phyloP scores from a whole-genome alignment of 2,797 vertebrate genomes.

The Hoplostethus mediterraneus region DNA sequence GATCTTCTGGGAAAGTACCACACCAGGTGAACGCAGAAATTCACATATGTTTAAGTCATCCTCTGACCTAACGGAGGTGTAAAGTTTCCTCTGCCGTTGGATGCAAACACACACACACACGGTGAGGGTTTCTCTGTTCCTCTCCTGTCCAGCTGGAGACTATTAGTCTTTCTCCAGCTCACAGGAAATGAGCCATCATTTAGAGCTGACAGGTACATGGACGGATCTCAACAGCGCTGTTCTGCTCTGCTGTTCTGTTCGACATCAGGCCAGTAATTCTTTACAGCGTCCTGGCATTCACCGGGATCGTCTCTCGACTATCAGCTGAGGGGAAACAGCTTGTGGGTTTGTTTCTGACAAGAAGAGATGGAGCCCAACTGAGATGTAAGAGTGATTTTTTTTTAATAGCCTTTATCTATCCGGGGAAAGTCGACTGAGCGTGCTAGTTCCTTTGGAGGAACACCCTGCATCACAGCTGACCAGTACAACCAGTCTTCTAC shows the following conservation, averaged over 20 bases:
- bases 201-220: constrained; percentile 94
- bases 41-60: constrained; percentile 75
- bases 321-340: constrained; percentile 52
- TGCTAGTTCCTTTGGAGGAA: too few species aligned
- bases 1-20: constrained; percentile 46
- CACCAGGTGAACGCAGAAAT: constrained; percentile 75
- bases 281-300: constrained; percentile 52
- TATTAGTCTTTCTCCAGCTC: constrained; percentile 89
- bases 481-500: too few species aligned
- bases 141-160: constrained; percentile 87
- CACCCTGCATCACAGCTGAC: too few species aligned
- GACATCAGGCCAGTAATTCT: constrained; percentile 62
- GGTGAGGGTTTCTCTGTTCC: constrained; percentile 37
- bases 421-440: too few species aligned
- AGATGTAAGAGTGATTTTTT: constrained; percentile 14
- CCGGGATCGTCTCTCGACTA: constrained; percentile 49
- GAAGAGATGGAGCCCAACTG: constrained; percentile 34
- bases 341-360: constrained; percentile 20
- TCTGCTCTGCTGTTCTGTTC: constrained; percentile 66
- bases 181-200: constrained; percentile 97
- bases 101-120: constrained; percentile 34
- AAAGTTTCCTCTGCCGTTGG: constrained; percentile 71
- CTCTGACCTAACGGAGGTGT: constrained; percentile 75
- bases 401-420: neutral
- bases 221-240: constrained; percentile 86